Evolutionary conservation across 2,797 vertebrate species (phyloP).

Genomic region (Karalla daura): DNA sequence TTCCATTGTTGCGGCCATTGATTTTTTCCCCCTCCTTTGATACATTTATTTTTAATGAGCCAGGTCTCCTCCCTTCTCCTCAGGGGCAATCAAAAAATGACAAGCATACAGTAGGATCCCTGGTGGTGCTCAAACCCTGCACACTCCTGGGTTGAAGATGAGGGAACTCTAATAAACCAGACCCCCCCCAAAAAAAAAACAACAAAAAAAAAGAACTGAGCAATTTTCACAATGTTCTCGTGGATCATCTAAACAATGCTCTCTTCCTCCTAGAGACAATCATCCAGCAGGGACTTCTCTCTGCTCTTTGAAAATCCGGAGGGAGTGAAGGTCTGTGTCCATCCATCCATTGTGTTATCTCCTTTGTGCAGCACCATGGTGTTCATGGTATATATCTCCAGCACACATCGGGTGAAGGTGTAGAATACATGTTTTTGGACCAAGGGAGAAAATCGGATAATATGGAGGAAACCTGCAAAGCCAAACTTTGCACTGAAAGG

Average conservation of each 20-base stretch:
- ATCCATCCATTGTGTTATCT: too few relatives aligned
- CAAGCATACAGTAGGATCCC: constrained; percentile 36
- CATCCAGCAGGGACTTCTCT: constrained; percentile 1
- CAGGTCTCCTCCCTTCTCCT: constrained; percentile 37
- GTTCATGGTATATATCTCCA: too few relatives aligned
- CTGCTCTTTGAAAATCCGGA: too few relatives aligned
- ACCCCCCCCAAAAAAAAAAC: too few relatives aligned
- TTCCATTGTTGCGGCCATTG: constrained; percentile 76
- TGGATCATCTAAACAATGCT: constrained; percentile 5
- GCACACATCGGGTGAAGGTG: too few relatives aligned
- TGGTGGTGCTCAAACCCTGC: constrained; percentile 13
- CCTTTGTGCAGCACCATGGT: too few relatives aligned
- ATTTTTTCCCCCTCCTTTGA: constrained; percentile 52
- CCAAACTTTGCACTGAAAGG: too few relatives aligned
- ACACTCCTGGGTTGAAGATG: constrained; percentile 28
- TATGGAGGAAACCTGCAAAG: too few relatives aligned
- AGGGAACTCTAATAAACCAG: constrained; percentile 5
- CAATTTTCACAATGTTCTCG: constrained; percentile 14
- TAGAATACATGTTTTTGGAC: too few relatives aligned
- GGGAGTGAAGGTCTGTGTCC: too few relatives aligned
- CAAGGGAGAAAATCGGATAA: too few relatives aligned
- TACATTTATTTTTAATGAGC: constrained; percentile 73
- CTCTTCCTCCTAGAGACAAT: background rate
- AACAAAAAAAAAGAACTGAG: background rate
- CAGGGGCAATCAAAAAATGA: constrained; percentile 54